A percentile compares a stretch with the other conserved stretches of the same genome.
These are phyloP conservation scores for Horisme vitalbata DNA, from an alignment of 2,888 invertebrate species.

Conservation along the genomic window DNA sequence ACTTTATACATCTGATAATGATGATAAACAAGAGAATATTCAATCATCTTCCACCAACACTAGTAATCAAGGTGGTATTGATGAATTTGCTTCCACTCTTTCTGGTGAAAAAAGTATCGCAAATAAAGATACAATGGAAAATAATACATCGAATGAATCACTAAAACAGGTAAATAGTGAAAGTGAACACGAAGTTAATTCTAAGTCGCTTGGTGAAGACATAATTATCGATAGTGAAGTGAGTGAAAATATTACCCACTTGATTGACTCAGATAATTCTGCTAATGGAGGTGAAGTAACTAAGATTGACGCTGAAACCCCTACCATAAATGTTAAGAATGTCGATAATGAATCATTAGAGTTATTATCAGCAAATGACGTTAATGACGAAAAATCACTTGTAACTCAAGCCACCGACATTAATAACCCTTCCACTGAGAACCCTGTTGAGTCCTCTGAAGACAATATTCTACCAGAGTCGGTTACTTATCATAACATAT, in stretches of 20 bases:
- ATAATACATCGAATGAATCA: background rate
- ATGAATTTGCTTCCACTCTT: too few relatives aligned
- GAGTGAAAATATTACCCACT: background rate
- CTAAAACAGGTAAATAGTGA: background rate
- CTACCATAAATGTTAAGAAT: background rate
- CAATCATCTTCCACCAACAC: background rate
- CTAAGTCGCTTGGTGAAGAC: background rate
- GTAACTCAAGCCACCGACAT: background rate
- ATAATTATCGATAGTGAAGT: constrained; percentile 3
- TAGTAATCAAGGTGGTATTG: too few relatives aligned
- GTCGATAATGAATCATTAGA: background rate
- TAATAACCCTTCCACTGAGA: background rate
- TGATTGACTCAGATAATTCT: background rate
- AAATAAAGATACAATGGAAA: background rate
- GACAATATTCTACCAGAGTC: background rate
- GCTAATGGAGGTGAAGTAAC: background rate
- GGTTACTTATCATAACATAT: background rate
- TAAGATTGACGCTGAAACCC: background rate
- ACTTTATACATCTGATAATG: background rate
- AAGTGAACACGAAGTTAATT: background rate
- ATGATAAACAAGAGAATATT: constrained; percentile 3
- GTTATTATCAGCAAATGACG: background rate
- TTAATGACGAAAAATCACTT: background rate
- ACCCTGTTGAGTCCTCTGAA: background rate
- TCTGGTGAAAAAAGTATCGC: background rate